A percentile compares a stretch with the other conserved stretches of the same genome.
phyloP scores from a whole-genome alignment of 2,113 vertebrate species.

The Psilopsiagon aymara region DNA sequence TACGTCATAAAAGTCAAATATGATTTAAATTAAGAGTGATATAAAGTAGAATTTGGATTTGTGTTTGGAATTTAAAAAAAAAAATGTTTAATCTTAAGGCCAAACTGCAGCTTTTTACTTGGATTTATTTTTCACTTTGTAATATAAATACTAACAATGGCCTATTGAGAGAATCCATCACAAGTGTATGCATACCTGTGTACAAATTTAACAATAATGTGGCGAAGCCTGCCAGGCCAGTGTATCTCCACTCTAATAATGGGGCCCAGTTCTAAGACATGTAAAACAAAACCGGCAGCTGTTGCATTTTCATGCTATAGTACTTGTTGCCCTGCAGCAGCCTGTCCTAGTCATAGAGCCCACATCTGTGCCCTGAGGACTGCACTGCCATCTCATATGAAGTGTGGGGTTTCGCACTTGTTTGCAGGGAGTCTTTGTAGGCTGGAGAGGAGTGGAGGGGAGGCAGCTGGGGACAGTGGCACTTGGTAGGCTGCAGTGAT shows the following conservation, averaged over 20 bases:
- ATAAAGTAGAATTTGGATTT: background rate
- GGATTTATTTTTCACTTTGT: background rate
- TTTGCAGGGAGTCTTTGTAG: background rate
- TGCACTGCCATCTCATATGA: background rate
- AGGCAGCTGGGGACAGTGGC: background rate
- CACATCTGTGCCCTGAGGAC: background rate
- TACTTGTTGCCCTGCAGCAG: background rate
- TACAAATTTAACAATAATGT: background rate
- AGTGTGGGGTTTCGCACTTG: background rate
- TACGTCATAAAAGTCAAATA: background rate
- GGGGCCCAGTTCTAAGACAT: background rate
- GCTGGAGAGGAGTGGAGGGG: background rate
- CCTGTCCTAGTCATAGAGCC: background rate
- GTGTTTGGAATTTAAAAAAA: background rate
- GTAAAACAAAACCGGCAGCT: background rate
- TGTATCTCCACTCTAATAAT: background rate
- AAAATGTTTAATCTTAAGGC: background rate
- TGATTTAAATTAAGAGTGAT: background rate
- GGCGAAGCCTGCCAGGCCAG: fast-evolving
- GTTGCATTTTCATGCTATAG: background rate
- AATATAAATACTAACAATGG: background rate
- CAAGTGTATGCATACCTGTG: background rate
- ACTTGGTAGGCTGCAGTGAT: background rate
- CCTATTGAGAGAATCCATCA: background rate
- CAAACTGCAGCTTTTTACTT: background rate